These are phyloP conservation scores for Enhydra lutris DNA, from an alignment of 2,113 vertebrate genomes.

Conservation along the genomic window DNA sequence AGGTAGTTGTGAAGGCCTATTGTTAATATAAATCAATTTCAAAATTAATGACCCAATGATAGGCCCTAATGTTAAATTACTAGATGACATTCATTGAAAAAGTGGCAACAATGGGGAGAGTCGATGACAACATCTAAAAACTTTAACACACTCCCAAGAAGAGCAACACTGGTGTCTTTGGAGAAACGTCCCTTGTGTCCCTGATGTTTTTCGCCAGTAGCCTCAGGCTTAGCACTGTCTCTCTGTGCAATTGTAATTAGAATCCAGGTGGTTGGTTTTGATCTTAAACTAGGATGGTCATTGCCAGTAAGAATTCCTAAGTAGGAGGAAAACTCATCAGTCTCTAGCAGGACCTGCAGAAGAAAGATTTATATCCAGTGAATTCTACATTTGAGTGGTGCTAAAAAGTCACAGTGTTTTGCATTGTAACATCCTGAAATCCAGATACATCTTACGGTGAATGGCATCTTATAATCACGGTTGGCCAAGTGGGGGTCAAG, in stretches of 20 bases:
- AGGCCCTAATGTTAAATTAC: background rate
- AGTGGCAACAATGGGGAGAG: background rate
- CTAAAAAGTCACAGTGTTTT: slow-evolving; percentile 11
- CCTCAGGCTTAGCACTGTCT: background rate
- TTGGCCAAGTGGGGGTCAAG: background rate
- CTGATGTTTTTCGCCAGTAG: background rate
- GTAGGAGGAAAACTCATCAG: background rate
- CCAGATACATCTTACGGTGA: background rate
- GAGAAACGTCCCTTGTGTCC: background rate
- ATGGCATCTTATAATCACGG: background rate
- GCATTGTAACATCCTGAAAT: background rate
- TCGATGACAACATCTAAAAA: background rate
- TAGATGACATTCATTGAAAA: background rate
- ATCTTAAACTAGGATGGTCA: background rate
- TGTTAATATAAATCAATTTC: background rate
- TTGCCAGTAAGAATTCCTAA: background rate
- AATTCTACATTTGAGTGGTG: background rate
- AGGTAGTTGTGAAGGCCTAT: background rate
- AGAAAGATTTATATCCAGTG: background rate
- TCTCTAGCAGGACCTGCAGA: background rate
- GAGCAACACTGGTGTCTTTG: background rate
- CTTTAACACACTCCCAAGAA: background rate
- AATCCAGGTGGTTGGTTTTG: background rate
- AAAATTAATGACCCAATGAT: background rate
- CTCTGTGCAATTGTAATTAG: background rate